Evolutionary conservation across 1,140 invertebrate genomes (phyloP), one percentile per base, ranked within the genome.

Genomic region (Camponotus floridanus): DNA sequence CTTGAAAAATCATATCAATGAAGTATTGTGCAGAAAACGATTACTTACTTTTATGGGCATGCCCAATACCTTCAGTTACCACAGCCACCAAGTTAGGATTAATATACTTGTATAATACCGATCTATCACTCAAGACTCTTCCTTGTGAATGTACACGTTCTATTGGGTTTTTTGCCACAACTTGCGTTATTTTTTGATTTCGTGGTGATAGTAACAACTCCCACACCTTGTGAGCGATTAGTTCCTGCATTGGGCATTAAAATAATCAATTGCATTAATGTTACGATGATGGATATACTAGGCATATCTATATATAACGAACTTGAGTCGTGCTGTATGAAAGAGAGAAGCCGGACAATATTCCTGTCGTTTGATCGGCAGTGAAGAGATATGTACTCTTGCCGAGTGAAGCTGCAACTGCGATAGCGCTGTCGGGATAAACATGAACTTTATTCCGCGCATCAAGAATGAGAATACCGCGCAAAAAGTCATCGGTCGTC

Each of bases 21-120:
- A 39, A 76, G 51, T 51, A 57, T 48, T n/a, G 62, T 70, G 83
- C 6, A 3, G 61, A 42, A n/a, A 74, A 73, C 21, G 33, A 42
- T 78, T 26, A 93, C 91, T 96, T 95, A 97, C 97, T 96, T 96
- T 98, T 98, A 92, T 98, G 96, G 64, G 96, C 94, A 71, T 96
- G 96, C 94, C 98, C 98, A 59, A 96, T 96, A 64, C 97, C 97
- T 94, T 98, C 96, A 0, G 98, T 97, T 9, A 98, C 96, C 87
- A 99, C 96, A 36, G 98, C 98, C 62, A 99, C 97, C 83, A 99
- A 95, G 96, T 99, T 99, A 33, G 99, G 99, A 96, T 99, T 99
- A 67, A 98, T 96, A 94, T 99, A 99, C 94, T 99, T 99, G 95
- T 99, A 99, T 26, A 99, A 96, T 59, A 99, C 99, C 92, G 98